Evolutionary conservation across 2,888 invertebrate species (phyloP), one percentile per base, ranked within the genome.

Genomic region (Synergus umbraculus): DNA sequence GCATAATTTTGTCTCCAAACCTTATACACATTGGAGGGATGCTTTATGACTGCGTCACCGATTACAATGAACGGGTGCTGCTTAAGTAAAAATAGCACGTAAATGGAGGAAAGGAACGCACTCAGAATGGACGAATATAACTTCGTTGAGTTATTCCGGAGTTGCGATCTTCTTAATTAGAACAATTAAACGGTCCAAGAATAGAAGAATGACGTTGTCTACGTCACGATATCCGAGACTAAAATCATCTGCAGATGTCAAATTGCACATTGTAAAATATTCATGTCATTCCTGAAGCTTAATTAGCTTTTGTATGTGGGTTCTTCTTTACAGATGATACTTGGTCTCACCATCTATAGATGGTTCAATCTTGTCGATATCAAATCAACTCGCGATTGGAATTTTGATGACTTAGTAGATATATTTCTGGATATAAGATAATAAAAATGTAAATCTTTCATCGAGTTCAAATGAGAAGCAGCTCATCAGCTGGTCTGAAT

Each of bases 141-240:
- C 88, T 87, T 82, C 83, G 83, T 67, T 84, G 84, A 85, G 88
- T 88, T 90, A 90, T 90, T 90, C 87, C 85, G 83, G 87, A 86
- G 89, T 83, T 83, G 86, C 88, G 86, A 88, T 89, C 86, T 83
- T 89, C 87, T 89, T 89, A 89, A 91, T 91, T 90, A 89, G 88
- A 88, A 89, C 90, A 91, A 91, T 91, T 90, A 90, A 85, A 80
- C 83, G 85, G 80, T 85, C 88, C 86, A 76, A 89, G 88, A 89
- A 91, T 90, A 89, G 87, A 82, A 84, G 81, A 85, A 87, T 88
- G 89, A 90, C 89, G 88, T 82, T 82, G 83, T 76, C 37, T 65
- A 63, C 54, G 78, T 79, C 77, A 76, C 77, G 76, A 66, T 73
- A 66, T 73, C 12, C 8, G 37, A 37, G n/a, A 54, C 37, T n/a